A percentile compares a stretch with the other conserved stretches of the same genome.
These are phyloP conservation scores for Sinhomidia bicolor DNA, from an alignment of 2,888 invertebrate species.

Conservation along the genomic window DNA sequence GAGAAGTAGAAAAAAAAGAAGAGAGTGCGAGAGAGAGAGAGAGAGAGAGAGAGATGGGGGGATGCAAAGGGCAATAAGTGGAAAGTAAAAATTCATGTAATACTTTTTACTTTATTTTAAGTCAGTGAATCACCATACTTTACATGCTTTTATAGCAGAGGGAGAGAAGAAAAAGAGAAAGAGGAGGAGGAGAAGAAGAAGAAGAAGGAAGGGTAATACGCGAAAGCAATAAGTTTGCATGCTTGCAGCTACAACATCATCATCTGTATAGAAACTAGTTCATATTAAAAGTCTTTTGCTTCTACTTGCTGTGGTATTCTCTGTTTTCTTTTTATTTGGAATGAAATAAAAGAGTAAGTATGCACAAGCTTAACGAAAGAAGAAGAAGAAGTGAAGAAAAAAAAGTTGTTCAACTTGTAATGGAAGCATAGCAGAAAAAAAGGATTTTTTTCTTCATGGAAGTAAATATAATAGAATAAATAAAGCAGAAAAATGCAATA, in stretches of 20 bases:
- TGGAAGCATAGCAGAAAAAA: background rate
- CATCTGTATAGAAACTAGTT: background rate
- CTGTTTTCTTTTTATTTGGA: background rate
- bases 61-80: conserved; percentile 66
- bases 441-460: background rate
- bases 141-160: conserved; percentile 54
- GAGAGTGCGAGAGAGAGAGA: conserved; percentile 24
- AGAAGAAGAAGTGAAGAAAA: too few species aligned
- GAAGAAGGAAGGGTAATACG: too few species aligned
- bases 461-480: conserved; percentile 26
- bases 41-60: background rate
- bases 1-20: background rate
- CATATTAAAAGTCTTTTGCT: background rate
- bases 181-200: background rate
- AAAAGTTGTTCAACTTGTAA: conserved; percentile 4
- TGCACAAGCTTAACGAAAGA: conserved; percentile 16
- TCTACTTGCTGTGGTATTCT: background rate
- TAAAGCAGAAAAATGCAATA: conserved; percentile 6
- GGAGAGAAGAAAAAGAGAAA: background rate
- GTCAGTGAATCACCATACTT: conserved; percentile 71
- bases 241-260: conserved; percentile 9
- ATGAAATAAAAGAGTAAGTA: conserved; percentile 13
- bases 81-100: conserved; percentile 74
- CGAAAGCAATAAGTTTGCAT: conserved; percentile 30
- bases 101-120: conserved; percentile 70